A percentile compares a stretch with the other conserved stretches of the same genome.
Evolutionary conservation across 2,797 vertebrate species (phyloP).

Genomic region (Furcifer pardalis): DNA sequence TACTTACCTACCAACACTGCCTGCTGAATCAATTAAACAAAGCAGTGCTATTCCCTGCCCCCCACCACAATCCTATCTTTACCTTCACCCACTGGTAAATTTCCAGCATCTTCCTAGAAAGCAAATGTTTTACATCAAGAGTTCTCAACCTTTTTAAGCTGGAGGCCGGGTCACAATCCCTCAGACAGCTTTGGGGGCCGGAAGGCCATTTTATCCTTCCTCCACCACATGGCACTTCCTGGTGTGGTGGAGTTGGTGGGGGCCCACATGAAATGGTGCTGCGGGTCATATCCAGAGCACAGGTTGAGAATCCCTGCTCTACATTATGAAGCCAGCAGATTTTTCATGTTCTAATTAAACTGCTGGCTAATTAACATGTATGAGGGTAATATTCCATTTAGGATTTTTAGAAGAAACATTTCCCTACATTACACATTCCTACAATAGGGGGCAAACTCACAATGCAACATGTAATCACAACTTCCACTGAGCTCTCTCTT

Average conservation of each 20-base stretch:
- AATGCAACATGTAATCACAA: background rate
- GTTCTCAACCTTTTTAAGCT: too few species aligned
- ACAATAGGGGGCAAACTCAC: background rate
- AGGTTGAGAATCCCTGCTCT: too few species aligned
- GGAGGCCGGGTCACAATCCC: too few species aligned
- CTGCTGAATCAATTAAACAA: background rate
- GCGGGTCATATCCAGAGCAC: too few species aligned
- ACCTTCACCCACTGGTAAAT: background rate
- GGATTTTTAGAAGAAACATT: background rate
- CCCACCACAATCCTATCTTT: background rate
- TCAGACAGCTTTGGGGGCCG: too few species aligned
- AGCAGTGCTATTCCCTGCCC: background rate
- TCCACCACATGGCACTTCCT: too few species aligned
- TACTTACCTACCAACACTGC: background rate
- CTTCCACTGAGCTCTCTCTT: background rate
- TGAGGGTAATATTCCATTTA: background rate
- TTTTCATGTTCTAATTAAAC: slow-evolving; percentile 17
- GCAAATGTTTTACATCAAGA: too few species aligned
- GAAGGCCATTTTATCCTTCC: too few species aligned
- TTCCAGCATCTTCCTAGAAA: background rate
- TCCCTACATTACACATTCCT: background rate
- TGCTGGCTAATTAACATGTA: slow-evolving; percentile 12
- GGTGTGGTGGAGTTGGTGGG: too few species aligned
- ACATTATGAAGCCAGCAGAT: background rate
- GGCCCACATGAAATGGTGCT: too few species aligned